A percentile compares a stretch with the other conserved stretches of the same genome.
phyloP scores from a whole-genome alignment of 2,113 vertebrate species.

The Anolis sagrei region DNA sequence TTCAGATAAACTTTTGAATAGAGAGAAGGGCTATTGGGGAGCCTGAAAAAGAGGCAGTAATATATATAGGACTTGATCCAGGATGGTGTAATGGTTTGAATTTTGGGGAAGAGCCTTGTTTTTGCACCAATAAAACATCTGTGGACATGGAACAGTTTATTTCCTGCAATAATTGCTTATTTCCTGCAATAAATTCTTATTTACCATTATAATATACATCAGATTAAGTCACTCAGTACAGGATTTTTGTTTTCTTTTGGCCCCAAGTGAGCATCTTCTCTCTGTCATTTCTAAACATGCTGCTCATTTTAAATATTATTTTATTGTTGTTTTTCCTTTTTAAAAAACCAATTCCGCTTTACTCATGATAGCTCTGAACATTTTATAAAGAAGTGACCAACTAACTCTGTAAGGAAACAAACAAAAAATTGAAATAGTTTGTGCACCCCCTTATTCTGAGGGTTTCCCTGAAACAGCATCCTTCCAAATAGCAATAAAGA shows the following conservation, averaged over 20 bases:
- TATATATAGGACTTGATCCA: no score
- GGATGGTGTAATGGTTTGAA: no score
- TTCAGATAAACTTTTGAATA: no score
- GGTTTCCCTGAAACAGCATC: conserved; percentile 18
- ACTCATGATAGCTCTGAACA: background rate
- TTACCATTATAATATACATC: no score
- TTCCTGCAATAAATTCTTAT: no score
- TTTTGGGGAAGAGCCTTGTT: no score
- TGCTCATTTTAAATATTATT: background rate
- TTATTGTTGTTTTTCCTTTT: background rate
- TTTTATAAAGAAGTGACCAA: background rate
- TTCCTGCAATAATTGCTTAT: no score
- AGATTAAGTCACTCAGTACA: no score
- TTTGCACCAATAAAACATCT: no score
- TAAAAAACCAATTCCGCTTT: background rate
- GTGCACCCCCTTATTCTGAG: background rate
- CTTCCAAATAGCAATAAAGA: conserved; percentile 8
- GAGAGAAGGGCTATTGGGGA: no score
- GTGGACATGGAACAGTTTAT: no score
- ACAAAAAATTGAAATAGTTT: background rate
- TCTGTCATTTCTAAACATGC: background rate
- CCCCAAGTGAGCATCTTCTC: background rate
- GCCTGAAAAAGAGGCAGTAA: no score
- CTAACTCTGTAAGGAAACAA: background rate
- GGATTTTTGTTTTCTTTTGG: background rate